Base-by-base conservation (phyloP, 2,797 vertebrate genomes). In the Microchirus variegatus region DNA sequence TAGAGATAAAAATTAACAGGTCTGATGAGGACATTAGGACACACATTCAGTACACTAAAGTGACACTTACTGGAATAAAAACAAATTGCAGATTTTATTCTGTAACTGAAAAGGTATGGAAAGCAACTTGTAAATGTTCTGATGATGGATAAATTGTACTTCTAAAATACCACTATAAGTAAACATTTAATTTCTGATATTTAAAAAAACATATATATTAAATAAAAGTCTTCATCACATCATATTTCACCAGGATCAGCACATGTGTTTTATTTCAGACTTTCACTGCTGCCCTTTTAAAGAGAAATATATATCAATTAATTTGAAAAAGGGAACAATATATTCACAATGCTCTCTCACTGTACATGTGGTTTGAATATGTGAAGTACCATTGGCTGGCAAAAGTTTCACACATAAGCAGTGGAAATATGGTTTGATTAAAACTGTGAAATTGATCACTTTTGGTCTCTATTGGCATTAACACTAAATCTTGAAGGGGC, bases 1-100 rank as follows among this genome's bases (percentile, higher is more conserved):
- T 77, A 64, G 65, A 72, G 82, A 45, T 50, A 54, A 59, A 60
- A 68, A 70, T 58, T 5, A 61, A 15, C 26, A 19, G 12, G 31
- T 31, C 31, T 31, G 31, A 31, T 31, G 31, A 8, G 31, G 31
- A 31, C 31, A 31, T 31, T 31, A 31, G 31, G 31, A 8, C 5
- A 31, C 6, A 31, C 6, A 31, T 6, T 31, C 31, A 31, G 7
- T 31, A 4, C 31, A 6, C 31, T 1, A 40, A 42, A 47, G 12
- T 59, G 62, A 35, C 22, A 22, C 40, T 36, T 16, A 17, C 26
- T 16, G 16, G 47, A 44, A 59, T 58, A 45, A 64, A 75, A 51
- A 11, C n/a, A n/a, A 12, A 8, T 43, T 7, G 26, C 48, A 62
- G 26, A 64, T 19, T 48, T 13, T 14, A 4, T 18, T 5, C 1